phyloP scores from a whole-genome alignment of 1,140 invertebrate species.

The Melanaphis sacchari region DNA sequence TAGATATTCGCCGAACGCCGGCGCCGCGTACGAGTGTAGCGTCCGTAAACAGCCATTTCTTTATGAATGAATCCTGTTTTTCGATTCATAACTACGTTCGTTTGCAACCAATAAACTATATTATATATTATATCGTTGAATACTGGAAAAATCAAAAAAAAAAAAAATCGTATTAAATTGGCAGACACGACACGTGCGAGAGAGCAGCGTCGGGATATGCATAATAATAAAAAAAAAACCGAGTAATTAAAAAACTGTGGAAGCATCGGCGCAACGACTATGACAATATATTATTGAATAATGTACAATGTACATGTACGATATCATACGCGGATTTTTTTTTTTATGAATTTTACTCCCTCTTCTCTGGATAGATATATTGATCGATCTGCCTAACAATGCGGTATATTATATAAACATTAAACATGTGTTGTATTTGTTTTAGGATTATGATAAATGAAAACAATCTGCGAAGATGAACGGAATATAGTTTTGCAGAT shows the following conservation, averaged over 20 bases:
- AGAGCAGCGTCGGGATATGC: not conserved
- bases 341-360: not conserved
- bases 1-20: slow-evolving; percentile 29
- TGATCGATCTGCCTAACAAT: not conserved
- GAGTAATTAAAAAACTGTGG: not conserved
- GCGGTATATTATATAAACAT: not conserved
- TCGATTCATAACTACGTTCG: not conserved
- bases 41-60: slow-evolving; percentile 3
- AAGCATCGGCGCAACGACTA: not conserved
- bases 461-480: not conserved
- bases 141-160: not conserved
- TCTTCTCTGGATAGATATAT: not conserved
- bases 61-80: slow-evolving; percentile 54
- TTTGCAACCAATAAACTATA: not conserved
- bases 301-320: not conserved
- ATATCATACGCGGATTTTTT: not conserved
- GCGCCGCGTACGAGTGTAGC: slow-evolving; percentile 36
- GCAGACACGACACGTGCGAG: slow-evolving; percentile 34
- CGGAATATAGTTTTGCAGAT: not conserved
- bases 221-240: not conserved
- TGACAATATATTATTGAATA: slow-evolving; percentile 2
- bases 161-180: slow-evolving; percentile 5
- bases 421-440: not conserved
- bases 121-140: not conserved
- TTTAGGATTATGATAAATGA: not conserved